phyloP scores from a whole-genome alignment of 2,797 vertebrate species.

The Onychomys arenicola region DNA sequence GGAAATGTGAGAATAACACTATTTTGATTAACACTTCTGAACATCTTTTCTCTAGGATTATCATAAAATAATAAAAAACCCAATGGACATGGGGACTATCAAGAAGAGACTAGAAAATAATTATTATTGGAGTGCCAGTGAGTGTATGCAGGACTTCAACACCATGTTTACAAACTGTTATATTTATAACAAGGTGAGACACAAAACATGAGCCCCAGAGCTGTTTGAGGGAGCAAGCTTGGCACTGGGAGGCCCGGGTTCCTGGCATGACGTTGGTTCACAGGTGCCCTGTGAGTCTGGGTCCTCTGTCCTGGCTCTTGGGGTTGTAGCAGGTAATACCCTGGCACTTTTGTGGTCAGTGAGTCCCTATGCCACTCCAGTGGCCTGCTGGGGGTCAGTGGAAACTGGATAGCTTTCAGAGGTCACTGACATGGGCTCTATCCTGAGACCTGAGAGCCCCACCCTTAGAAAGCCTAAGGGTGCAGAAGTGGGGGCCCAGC shows the following conservation, averaged over 20 bases:
- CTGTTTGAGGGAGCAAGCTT: not conserved
- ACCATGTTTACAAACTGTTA: slow-evolving; percentile 99
- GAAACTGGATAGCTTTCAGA: not conserved
- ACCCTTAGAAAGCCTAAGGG: fast-evolving
- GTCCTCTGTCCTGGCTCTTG: not conserved
- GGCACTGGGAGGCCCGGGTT: fast-evolving
- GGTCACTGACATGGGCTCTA: fast-evolving
- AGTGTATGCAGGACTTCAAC: slow-evolving; percentile 99
- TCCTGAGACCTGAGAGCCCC: not conserved
- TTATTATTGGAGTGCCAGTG: slow-evolving; percentile 96
- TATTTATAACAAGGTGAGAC: slow-evolving; percentile 97
- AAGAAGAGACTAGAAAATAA: slow-evolving; percentile 97
- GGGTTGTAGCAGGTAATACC: fast-evolving
- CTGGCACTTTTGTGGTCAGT: fast-evolving
- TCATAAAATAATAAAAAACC: slow-evolving; percentile 96
- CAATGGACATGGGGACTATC: slow-evolving; percentile 99
- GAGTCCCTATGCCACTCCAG: fast-evolving
- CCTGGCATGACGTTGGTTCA: not conserved
- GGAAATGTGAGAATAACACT: fast-evolving
- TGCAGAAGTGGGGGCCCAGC: not conserved
- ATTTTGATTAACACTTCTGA: not conserved
- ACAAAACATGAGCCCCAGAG: fast-evolving
- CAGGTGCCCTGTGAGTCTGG: fast-evolving
- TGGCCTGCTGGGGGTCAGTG: fast-evolving
- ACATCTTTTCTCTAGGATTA: slow-evolving; percentile 92